Evolutionary conservation across 2,797 vertebrate genomes (phyloP), one percentile per base, ranked within the genome.

Genomic region (Lepidocolaptes lacrymiger): DNA sequence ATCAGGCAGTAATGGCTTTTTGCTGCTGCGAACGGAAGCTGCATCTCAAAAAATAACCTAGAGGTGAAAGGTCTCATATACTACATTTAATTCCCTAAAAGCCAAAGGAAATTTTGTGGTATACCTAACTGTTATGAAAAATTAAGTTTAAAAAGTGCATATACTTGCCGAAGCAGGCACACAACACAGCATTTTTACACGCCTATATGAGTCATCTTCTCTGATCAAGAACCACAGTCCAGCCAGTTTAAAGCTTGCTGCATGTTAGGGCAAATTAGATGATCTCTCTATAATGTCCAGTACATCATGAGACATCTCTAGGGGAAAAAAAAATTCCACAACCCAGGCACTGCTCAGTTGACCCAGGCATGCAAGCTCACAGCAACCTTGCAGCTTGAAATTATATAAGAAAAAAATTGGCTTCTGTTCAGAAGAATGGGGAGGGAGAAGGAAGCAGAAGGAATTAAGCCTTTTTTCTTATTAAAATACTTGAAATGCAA

Each of bases 181-280:
- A 68, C 22, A 6, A 49, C 5, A 9, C 69, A 91, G 81, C 28
- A 37, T 52, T 88, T 95, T 64, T 66, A 77, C 69, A 83, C 0
- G 0, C 75, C 84, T 43, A n/a, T 24, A 5, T n/a, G 52, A 94
- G 36, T 64, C 0, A 0, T 26, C 52, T 43, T 61, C 58, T 64
- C 56, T 21, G n/a, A 68, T 80, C 66, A 78, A 72, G 71, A 78
- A 3, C 41, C 48, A 39, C 63, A 18, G 63, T 37, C 34, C 87
- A 87, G 49, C 39, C 74, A 80, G 61, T 59, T 85, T 78, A 82
- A 87, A 63, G 75, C 36, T 72, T 71, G 81, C 72, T 85, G 46
- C 74, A 27, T 9, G 77, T 93, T 77, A 82, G 32, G 72, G 78
- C 69, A 86, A 88, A 95, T 91, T 39, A 93, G 44, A 73, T 34